Conservation (phyloP, 2,113 vertebrate genomes). For the Festucalex cinctus region DNA sequence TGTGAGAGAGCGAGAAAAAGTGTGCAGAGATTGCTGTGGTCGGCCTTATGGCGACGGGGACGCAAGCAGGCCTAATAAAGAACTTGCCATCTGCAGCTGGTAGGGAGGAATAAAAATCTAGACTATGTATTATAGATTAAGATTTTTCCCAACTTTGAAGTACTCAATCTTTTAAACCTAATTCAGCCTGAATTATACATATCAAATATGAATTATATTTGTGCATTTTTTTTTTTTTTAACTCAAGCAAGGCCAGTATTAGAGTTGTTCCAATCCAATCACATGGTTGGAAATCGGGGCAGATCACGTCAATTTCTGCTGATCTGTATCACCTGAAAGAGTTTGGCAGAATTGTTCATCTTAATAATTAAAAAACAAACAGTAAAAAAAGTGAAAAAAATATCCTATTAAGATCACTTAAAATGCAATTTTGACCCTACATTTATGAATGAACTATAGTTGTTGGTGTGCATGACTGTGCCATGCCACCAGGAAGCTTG, state of each 20-base stretch:
- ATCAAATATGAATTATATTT: background rate
- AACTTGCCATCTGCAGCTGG: slow-evolving; percentile 13
- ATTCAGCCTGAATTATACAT: background rate
- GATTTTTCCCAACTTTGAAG: background rate
- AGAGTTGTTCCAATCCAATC: too few relatives aligned
- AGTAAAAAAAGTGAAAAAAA: too few relatives aligned
- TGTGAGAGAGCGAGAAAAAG: background rate
- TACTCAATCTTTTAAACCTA: too few relatives aligned
- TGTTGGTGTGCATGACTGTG: background rate
- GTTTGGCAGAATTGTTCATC: too few relatives aligned
- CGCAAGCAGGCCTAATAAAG: slow-evolving; percentile 36
- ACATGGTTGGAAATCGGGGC: too few relatives aligned
- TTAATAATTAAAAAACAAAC: too few relatives aligned
- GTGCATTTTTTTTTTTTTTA: background rate
- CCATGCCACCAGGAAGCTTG: background rate
- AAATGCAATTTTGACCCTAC: too few relatives aligned
- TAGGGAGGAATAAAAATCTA: background rate
- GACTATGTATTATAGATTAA: background rate
- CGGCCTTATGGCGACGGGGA: slow-evolving; percentile 31
- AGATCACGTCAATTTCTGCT: too few relatives aligned
- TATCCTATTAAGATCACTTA: too few relatives aligned
- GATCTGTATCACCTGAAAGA: too few relatives aligned
- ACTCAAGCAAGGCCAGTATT: background rate
- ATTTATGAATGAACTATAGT: too few relatives aligned
- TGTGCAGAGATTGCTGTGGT: slow-evolving; percentile 11